Evolutionary conservation across 2,888 invertebrate genomes (phyloP).

Genomic region (Brachyptera risi): DNA sequence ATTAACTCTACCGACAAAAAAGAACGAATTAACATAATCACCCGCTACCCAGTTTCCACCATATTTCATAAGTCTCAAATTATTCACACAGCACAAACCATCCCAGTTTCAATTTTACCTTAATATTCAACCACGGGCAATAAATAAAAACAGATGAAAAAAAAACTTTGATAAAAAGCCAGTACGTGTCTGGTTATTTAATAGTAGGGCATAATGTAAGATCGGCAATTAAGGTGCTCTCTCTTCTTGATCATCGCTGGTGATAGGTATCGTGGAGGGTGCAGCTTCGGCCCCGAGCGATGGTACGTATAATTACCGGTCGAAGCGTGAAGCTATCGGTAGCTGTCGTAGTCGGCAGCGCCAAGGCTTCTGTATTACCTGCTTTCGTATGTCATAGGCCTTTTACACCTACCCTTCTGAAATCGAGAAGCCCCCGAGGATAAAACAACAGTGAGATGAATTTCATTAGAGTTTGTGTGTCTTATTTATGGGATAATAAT

Average conservation of each 20-base stretch:
- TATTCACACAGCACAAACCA: not conserved
- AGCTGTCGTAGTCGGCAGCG: not conserved
- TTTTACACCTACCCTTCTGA: constrained; percentile 1
- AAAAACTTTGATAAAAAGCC: constrained; percentile 8
- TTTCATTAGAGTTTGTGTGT: constrained; percentile 3
- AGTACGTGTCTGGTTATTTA: constrained; percentile 10
- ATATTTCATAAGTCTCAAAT: constrained; percentile 1
- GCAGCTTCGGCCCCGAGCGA: not conserved
- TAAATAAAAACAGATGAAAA: constrained; percentile 1
- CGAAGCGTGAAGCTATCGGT: constrained; percentile 5
- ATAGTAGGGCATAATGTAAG: not conserved
- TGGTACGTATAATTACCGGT: not conserved
- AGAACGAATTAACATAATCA: too few relatives aligned
- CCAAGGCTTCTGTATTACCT: constrained; percentile 1
- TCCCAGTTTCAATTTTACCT: constrained; percentile 9
- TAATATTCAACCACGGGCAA: not conserved
- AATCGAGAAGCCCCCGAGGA: not conserved
- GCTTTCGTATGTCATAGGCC: not conserved
- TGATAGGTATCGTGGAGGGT: constrained; percentile 11
- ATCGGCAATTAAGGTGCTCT: not conserved
- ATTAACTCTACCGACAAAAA: too few relatives aligned
- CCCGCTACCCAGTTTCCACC: too few relatives aligned
- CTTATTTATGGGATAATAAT: not conserved
- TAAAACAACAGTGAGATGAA: not conserved
- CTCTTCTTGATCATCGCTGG: not conserved